phyloP scores from a whole-genome alignment of 1,140 invertebrate genomes.

The Nephotettix cincticeps region DNA sequence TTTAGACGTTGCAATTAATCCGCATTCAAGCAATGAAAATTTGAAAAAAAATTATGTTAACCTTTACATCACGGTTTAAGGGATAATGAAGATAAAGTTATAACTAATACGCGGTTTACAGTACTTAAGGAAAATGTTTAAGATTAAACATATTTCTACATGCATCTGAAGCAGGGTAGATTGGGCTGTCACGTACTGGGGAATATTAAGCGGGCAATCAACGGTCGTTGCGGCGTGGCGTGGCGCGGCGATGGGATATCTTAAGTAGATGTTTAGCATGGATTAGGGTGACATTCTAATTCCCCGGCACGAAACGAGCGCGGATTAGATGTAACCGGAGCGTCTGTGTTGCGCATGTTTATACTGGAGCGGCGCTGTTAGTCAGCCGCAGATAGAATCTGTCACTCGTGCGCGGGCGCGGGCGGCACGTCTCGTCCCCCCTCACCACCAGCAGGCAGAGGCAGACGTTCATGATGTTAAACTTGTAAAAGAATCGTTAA shows the following conservation, averaged over 20 bases:
- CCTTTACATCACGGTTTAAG: too few relatives aligned
- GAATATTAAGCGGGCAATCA: constrained; percentile 1
- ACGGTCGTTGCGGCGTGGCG: not conserved
- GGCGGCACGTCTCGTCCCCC: not conserved
- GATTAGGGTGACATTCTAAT: constrained; percentile 6
- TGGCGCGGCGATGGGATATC: not conserved
- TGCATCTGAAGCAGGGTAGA: too few relatives aligned
- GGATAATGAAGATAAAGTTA: too few relatives aligned
- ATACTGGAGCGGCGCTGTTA: not conserved
- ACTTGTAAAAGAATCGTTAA: too few relatives aligned
- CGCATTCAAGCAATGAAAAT: too few relatives aligned
- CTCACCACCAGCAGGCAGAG: too few relatives aligned
- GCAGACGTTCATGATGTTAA: too few relatives aligned
- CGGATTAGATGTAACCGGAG: not conserved
- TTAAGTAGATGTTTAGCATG: constrained; percentile 7
- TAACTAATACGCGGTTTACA: too few relatives aligned
- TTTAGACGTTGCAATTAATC: too few relatives aligned
- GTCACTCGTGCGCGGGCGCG: not conserved
- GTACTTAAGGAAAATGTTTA: too few relatives aligned
- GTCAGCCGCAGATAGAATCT: not conserved
- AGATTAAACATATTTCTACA: too few relatives aligned
- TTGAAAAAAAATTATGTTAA: too few relatives aligned
- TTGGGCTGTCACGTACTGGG: not conserved
- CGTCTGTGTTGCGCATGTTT: not conserved
- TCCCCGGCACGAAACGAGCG: constrained; percentile 2